Evolutionary conservation across 2,113 vertebrate genomes (phyloP).

Genomic region (Galbula dea): DNA sequence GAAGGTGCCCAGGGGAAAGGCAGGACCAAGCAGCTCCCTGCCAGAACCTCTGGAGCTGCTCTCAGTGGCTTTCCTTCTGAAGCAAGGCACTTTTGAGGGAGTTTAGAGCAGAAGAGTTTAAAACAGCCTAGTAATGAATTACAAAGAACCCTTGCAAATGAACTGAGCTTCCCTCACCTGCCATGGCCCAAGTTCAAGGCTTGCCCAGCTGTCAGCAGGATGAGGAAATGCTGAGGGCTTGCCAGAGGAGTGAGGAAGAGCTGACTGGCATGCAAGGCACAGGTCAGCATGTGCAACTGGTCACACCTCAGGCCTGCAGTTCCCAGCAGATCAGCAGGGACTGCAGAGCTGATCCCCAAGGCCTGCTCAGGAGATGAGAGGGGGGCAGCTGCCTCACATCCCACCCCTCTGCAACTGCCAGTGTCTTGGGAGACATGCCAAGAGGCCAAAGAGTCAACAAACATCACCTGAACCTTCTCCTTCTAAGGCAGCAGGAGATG

Average conservation of each 20-base stretch:
- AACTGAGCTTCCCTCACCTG: background rate
- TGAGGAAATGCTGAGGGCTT: background rate
- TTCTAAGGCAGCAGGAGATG: background rate
- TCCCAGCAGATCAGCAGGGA: background rate
- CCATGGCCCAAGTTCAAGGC: background rate
- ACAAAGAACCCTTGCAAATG: no score
- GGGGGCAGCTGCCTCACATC: background rate
- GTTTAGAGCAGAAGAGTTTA: background rate
- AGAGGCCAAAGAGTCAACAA: background rate
- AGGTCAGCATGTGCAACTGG: background rate
- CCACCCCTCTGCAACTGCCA: background rate
- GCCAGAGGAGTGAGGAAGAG: background rate
- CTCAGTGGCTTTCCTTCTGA: background rate
- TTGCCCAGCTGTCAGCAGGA: background rate
- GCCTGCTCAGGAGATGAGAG: accelerated
- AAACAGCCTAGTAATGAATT: background rate
- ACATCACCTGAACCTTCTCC: background rate
- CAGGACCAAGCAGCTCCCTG: background rate
- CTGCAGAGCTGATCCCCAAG: background rate
- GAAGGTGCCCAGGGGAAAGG: background rate
- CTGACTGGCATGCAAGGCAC: background rate
- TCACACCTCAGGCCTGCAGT: accelerated
- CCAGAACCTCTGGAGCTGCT: background rate
- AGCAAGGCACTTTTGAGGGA: background rate
- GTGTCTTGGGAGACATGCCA: accelerated